phyloP scores from a whole-genome alignment of 1,140 invertebrate species.

The Macrostomum lignano region DNA sequence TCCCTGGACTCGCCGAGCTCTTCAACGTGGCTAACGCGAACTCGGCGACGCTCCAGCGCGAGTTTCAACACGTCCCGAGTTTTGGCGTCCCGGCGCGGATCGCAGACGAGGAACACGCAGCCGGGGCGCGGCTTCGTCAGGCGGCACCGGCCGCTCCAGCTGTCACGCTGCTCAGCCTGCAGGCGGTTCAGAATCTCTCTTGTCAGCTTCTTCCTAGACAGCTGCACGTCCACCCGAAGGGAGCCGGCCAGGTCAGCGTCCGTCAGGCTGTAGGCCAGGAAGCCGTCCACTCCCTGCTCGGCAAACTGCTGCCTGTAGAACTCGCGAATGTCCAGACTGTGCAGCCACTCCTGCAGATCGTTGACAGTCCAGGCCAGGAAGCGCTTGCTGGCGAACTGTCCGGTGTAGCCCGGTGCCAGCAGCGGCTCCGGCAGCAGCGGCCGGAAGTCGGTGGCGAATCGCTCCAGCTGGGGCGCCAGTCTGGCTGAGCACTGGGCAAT shows the following conservation, averaged over 20 bases:
- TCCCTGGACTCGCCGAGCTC: conserved; percentile 21
- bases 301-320: conserved; percentile 22
- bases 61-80: no score
- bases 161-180: conserved; percentile 20
- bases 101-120: conserved; percentile 19
- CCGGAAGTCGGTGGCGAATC: not conserved
- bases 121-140: conserved; percentile 15
- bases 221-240: conserved; percentile 18
- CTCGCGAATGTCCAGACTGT: conserved; percentile 20
- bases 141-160: conserved; percentile 20
- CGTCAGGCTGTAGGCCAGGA: conserved; percentile 21
- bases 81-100: no score
- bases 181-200: conserved; percentile 18
- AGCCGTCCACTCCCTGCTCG: conserved; percentile 22
- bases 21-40: conserved; percentile 20
- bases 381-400: conserved; percentile 22
- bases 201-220: conserved; percentile 23
- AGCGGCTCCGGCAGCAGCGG: not conserved
- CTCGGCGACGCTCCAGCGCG: no score
- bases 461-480: not conserved
- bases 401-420: conserved; percentile 1
- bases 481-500: not conserved
- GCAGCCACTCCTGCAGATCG: conserved; percentile 25
- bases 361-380: conserved; percentile 17
- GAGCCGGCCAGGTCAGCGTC: conserved; percentile 20